Evolutionary conservation across 2,888 invertebrate genomes (phyloP).

Genomic region (Agonopterix heracliana): DNA sequence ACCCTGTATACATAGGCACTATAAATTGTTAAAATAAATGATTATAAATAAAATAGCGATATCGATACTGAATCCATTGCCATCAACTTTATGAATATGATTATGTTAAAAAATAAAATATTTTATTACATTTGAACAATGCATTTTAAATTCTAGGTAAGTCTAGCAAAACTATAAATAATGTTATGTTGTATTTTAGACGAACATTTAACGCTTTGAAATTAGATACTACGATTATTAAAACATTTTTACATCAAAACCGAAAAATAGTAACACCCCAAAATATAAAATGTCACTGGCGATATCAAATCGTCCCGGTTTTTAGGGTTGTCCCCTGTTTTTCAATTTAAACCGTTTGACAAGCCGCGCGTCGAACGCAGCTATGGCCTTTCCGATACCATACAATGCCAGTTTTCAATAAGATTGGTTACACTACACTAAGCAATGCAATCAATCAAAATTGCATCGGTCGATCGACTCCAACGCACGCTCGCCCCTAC

Average conservation of each 20-base stretch:
- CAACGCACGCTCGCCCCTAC: constrained; percentile 46
- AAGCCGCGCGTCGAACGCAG: constrained; percentile 66
- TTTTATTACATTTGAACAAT: too few relatives aligned
- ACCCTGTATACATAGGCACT: too few relatives aligned
- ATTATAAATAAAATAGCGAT: too few relatives aligned
- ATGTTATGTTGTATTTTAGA: too few relatives aligned
- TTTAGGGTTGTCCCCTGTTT: constrained; percentile 65
- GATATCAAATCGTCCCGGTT: constrained; percentile 24
- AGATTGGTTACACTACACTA: constrained; percentile 76
- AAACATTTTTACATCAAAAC: constrained; percentile 28
- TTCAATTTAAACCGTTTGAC: constrained; percentile 74
- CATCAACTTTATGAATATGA: too few relatives aligned
- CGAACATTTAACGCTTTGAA: too few relatives aligned
- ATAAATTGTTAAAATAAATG: too few relatives aligned
- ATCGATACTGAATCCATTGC: too few relatives aligned
- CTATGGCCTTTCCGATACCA: constrained; percentile 59
- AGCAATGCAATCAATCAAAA: constrained; percentile 76
- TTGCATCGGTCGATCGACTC: constrained; percentile 66
- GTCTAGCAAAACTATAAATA: too few relatives aligned
- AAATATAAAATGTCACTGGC: constrained; percentile 66
- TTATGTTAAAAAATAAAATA: too few relatives aligned
- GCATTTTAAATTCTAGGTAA: too few relatives aligned
- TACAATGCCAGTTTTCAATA: constrained; percentile 73
- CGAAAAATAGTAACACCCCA: constrained; percentile 46
- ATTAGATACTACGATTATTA: too few relatives aligned